phyloP scores from a whole-genome alignment of 2,888 invertebrate genomes.

The Pterostichus niger region DNA sequence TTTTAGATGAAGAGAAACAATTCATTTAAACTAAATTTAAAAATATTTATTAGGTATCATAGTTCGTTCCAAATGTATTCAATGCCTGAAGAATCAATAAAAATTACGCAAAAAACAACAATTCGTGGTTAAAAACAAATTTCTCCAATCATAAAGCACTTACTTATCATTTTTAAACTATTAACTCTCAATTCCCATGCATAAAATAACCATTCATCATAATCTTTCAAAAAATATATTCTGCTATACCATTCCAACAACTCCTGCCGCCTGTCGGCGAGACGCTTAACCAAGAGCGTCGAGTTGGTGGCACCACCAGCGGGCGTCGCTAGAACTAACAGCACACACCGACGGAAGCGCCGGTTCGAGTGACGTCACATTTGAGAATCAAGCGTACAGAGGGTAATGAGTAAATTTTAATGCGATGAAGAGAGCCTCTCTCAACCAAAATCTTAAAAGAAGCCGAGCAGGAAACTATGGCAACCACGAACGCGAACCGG shows the following conservation, averaged over 20 bases:
- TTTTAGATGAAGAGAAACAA: too few species aligned
- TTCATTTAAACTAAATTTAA: too few species aligned
- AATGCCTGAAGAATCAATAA: background rate
- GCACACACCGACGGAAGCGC: conserved; percentile 1
- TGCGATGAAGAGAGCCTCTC: conserved; percentile 9
- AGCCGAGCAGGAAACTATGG: conserved; percentile 41
- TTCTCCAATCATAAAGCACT: conserved; percentile 31
- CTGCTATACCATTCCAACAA: background rate
- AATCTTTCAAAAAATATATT: background rate
- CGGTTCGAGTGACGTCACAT: background rate
- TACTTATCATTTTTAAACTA: conserved; percentile 34
- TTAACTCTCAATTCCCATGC: conserved; percentile 16
- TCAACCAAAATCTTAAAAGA: conserved; percentile 40
- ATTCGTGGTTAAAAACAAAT: conserved; percentile 11
- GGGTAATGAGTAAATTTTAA: conserved; percentile 58
- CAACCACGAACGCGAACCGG: conserved; percentile 26
- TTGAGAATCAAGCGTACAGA: conserved; percentile 7
- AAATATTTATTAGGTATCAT: too few species aligned
- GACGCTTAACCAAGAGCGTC: background rate
- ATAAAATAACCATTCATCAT: conserved; percentile 31
- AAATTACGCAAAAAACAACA: conserved; percentile 10
- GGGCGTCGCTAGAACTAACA: conserved; percentile 4
- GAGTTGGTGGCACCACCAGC: conserved; percentile 10
- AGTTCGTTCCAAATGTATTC: too few species aligned
- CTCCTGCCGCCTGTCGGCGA: conserved; percentile 10